phyloP scores from a whole-genome alignment of 2,797 vertebrate genomes.

The Acanthiza pusilla region DNA sequence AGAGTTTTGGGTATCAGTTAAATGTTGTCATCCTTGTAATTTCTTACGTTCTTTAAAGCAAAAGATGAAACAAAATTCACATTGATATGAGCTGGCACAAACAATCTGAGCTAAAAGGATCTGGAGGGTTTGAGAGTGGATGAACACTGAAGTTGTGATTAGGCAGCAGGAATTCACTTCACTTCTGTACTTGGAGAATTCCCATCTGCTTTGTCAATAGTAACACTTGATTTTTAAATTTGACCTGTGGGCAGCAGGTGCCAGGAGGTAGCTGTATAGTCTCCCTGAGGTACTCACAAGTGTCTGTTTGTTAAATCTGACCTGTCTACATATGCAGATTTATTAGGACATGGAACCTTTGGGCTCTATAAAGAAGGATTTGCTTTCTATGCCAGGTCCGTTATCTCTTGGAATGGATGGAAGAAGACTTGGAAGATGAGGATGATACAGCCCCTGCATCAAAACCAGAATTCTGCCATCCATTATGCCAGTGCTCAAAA shows the following conservation, averaged over 20 bases:
- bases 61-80: not conserved
- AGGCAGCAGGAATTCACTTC: not conserved
- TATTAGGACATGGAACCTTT: not conserved
- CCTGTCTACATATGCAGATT: not conserved
- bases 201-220: not conserved
- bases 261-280: not conserved
- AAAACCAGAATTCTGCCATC: conserved; percentile 85
- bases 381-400: conserved; percentile 81
- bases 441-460: conserved; percentile 50
- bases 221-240: not conserved
- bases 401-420: conserved; percentile 92
- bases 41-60: not conserved
- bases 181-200: not conserved
- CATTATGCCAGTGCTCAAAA: conserved; percentile 88
- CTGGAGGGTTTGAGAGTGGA: not conserved
- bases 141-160: not conserved
- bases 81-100: not conserved
- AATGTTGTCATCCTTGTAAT: not conserved
- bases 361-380: not conserved
- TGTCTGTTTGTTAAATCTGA: not conserved
- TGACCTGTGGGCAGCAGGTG: not conserved
- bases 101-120: not conserved
- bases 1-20: not conserved
- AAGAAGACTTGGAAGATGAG: conserved; percentile 85
- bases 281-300: not conserved